Percentiles rank a stretch among this genome's conserved stretches.
Evolutionary conservation across 2,797 vertebrate species (phyloP).

Genomic region (Ciconia nigra): DNA sequence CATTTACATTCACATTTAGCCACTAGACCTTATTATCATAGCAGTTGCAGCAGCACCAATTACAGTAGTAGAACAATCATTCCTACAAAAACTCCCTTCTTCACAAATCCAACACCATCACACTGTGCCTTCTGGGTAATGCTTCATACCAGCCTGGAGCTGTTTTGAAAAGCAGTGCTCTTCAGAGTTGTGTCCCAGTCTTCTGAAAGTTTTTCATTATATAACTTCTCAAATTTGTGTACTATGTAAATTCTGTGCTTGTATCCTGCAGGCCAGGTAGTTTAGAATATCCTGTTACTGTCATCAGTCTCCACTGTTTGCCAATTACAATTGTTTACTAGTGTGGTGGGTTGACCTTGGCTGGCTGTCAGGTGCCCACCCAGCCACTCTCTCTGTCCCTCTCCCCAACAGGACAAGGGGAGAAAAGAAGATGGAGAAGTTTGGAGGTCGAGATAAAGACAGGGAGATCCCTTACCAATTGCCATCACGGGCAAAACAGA

Average conservation of each 20-base stretch:
- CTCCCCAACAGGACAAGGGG: not conserved
- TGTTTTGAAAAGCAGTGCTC: not conserved
- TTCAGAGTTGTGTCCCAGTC: not conserved
- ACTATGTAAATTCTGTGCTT: not conserved
- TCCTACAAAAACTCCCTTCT: not conserved
- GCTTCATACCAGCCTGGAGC: not conserved
- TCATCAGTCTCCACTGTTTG: not conserved
- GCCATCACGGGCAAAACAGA: not conserved
- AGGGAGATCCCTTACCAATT: not conserved
- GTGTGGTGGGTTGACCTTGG: not conserved
- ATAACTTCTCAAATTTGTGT: not conserved
- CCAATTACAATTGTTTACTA: not conserved
- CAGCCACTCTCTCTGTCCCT: too few species aligned
- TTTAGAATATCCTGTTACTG: not conserved
- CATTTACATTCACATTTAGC: not conserved
- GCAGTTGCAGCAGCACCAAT: not conserved
- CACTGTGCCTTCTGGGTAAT: not conserved
- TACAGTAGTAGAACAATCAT: not conserved
- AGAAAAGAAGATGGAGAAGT: not conserved
- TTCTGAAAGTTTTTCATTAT: not conserved
- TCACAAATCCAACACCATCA: not conserved
- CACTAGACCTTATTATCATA: not conserved
- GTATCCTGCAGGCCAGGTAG: not conserved
- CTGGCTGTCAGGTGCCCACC: not conserved
- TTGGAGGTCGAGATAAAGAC: not conserved